Evolutionary conservation across 2,888 invertebrate species (phyloP).

Genomic region (Malthinus flaveolus): DNA sequence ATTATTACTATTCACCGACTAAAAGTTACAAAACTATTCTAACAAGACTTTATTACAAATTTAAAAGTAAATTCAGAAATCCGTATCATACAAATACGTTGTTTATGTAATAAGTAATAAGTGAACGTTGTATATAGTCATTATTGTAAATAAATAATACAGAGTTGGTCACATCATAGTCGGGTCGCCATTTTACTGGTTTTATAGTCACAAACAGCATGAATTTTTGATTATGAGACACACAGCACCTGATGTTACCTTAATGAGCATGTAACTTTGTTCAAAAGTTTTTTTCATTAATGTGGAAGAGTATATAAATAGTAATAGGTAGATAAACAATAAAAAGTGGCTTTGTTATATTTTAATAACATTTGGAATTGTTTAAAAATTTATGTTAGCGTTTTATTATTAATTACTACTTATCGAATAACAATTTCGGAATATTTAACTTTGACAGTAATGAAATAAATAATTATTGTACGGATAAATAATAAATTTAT

Average conservation of each 20-base stretch:
- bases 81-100: no score
- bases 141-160: conserved; percentile 21
- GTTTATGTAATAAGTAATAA: conserved; percentile 2
- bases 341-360: conserved; percentile 3
- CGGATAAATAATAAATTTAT: no score
- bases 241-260: conserved; percentile 16
- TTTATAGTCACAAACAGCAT: conserved; percentile 28
- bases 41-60: no score
- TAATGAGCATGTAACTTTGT: conserved; percentile 26
- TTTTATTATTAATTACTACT: no score
- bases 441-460: no score
- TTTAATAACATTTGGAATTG: not conserved
- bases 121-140: not conserved
- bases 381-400: not conserved
- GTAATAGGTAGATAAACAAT: not conserved
- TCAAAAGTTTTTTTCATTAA: conserved; percentile 11
- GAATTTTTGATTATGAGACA: conserved; percentile 28
- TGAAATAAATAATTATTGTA: no score
- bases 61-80: no score
- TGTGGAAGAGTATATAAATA: not conserved
- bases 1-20: no score
- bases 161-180: conserved; percentile 24
- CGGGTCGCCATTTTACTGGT: conserved; percentile 31
- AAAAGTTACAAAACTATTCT: no score
- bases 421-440: no score